Conservation (phyloP, 2,888 invertebrate species). For the Deroplatys truncata region DNA sequence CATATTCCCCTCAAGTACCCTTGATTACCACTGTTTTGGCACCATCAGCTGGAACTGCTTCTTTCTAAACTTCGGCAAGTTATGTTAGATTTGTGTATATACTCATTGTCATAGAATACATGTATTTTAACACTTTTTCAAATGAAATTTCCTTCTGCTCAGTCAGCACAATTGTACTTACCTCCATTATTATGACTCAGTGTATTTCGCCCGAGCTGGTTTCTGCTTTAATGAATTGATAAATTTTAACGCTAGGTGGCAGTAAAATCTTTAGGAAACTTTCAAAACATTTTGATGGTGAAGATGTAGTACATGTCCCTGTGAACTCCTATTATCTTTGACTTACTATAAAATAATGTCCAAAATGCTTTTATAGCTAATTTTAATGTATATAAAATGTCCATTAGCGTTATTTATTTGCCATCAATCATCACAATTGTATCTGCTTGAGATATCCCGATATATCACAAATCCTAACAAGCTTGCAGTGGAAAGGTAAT, state of each 20-base stretch:
- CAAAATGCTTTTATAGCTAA: no score
- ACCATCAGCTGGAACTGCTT: not conserved
- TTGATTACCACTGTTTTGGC: no score
- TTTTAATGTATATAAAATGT: no score
- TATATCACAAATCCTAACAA: no score
- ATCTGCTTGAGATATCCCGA: no score
- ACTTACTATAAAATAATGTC: not conserved
- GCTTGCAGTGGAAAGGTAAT: not conserved
- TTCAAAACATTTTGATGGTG: not conserved
- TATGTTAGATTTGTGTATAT: not conserved
- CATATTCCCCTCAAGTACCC: not conserved
- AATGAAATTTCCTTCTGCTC: not conserved
- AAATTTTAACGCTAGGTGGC: not conserved
- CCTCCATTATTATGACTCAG: conserved; percentile 22
- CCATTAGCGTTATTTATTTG: no score
- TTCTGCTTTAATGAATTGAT: not conserved
- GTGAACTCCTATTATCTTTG: no score
- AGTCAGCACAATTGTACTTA: conserved; percentile 10
- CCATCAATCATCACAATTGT: no score
- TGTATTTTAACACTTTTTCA: not conserved
- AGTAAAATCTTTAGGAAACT: not conserved
- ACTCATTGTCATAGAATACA: not conserved
- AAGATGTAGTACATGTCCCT: not conserved
- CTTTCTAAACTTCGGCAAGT: not conserved
- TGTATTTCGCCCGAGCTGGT: not conserved